A percentile compares a stretch with the other conserved stretches of the same genome.
phyloP scores from a whole-genome alignment of 2,888 invertebrate species.

The Hypomecis punctinalis region DNA sequence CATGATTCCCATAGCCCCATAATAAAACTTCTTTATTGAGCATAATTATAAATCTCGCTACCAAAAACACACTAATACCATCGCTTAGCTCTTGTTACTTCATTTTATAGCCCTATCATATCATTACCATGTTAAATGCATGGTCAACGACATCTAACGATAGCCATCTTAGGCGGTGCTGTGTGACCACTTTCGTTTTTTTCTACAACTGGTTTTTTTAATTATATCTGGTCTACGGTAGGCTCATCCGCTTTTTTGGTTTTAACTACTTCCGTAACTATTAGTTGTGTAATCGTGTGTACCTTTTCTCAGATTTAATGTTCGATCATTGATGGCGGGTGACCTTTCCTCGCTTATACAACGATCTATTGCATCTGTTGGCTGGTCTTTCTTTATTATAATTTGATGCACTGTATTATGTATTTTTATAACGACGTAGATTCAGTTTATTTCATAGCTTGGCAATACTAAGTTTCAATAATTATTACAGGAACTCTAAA shows the following conservation, averaged over 20 bases:
- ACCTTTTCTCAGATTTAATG: not conserved
- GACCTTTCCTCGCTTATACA: constrained; percentile 12
- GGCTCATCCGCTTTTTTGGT: constrained; percentile 41
- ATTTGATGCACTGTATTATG: not conserved
- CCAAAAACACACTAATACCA: constrained; percentile 6
- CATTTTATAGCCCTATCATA: constrained; percentile 15
- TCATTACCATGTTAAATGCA: constrained; percentile 16
- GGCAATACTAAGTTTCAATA: too few relatives aligned
- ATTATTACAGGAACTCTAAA: too few relatives aligned
- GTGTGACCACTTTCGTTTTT: constrained; percentile 52
- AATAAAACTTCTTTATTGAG: constrained; percentile 12
- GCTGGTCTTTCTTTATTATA: not conserved
- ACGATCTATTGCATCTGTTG: not conserved
- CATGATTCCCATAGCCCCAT: not conserved
- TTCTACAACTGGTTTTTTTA: constrained; percentile 43
- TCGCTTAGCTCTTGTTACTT: constrained; percentile 12
- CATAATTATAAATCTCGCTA: constrained; percentile 17
- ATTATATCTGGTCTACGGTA: constrained; percentile 40
- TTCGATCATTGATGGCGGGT: not conserved
- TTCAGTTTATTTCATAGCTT: too few relatives aligned
- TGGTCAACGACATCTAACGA: constrained; percentile 20
- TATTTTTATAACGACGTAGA: too few relatives aligned
- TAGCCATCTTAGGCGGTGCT: constrained; percentile 16
- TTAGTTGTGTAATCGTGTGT: constrained; percentile 28
- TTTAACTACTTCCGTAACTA: constrained; percentile 21